Conservation (phyloP, 2,797 vertebrate species). For the Nyctalus aviator region DNA sequence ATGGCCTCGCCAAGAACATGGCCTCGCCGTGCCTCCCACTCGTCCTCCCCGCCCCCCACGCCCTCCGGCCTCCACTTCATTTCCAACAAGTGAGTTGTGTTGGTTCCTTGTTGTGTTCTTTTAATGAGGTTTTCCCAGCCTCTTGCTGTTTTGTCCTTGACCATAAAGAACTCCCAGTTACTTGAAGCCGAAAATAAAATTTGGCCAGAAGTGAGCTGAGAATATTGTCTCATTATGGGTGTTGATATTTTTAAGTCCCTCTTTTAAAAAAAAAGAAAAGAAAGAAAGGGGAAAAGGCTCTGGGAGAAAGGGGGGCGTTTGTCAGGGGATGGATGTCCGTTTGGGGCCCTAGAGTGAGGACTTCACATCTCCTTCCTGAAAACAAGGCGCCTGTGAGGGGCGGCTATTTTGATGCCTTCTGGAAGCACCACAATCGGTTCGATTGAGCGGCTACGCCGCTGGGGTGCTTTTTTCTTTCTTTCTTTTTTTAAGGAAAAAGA, state of each 20-base stretch:
- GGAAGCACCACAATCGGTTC: conserved; percentile 78
- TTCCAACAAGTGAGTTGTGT: conserved; percentile 78
- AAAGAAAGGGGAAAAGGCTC: background rate
- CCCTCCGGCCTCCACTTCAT: conserved; percentile 53
- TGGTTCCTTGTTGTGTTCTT: conserved; percentile 40
- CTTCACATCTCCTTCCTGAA: conserved; percentile 74
- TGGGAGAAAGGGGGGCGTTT: conserved; percentile 61
- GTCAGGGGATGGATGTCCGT: conserved; percentile 70
- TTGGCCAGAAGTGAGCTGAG: conserved; percentile 73
- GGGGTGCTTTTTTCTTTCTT: background rate
- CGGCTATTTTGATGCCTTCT: conserved; percentile 82
- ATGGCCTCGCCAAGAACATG: background rate
- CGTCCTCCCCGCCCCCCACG: conserved; percentile 15
- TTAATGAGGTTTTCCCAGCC: conserved; percentile 79
- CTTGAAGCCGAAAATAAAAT: conserved; percentile 81
- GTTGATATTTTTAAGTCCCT: conserved; percentile 77
- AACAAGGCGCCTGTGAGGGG: conserved; percentile 73
- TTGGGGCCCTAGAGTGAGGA: conserved; percentile 67
- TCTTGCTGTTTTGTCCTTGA: conserved; percentile 72
- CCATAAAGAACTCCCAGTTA: conserved; percentile 80
- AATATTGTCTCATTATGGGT: background rate
- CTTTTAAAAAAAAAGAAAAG: background rate
- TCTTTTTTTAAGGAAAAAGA: conserved; percentile 34
- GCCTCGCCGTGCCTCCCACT: conserved; percentile 34
- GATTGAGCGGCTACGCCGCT: conserved; percentile 76